These are phyloP conservation scores for Apomyelois bistriatella DNA, from an alignment of 2,888 invertebrate genomes.

Conservation along the genomic window DNA sequence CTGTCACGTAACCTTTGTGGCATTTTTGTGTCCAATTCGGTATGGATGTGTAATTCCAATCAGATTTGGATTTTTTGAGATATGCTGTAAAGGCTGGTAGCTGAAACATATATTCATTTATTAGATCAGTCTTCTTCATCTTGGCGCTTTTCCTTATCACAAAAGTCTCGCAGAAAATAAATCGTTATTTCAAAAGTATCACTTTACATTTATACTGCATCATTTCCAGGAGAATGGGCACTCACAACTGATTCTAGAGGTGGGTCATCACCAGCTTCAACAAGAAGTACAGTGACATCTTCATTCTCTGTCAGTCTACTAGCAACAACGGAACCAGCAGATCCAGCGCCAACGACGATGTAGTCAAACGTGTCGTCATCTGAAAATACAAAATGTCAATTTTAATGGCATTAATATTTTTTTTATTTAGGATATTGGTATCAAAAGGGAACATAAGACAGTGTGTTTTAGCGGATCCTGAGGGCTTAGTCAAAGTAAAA, in stretches of 20 bases:
- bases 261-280: conserved; percentile 31
- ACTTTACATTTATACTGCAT: too few relatives aligned
- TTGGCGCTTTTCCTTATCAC: too few relatives aligned
- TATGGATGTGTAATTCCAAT: conserved; percentile 33
- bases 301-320: conserved; percentile 24
- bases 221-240: not conserved
- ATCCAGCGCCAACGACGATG: conserved; percentile 39
- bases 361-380: conserved; percentile 33
- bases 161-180: too few relatives aligned
- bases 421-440: too few relatives aligned
- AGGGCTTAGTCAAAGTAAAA: too few relatives aligned
- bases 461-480: too few relatives aligned
- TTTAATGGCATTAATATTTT: too few relatives aligned
- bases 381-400: conserved; percentile 13
- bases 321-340: conserved; percentile 34
- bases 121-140: too few relatives aligned
- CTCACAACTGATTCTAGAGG: conserved; percentile 26
- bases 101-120: conserved; percentile 24
- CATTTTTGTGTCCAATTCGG: conserved; percentile 10
- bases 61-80: conserved; percentile 19
- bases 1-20: not conserved
- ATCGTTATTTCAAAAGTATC: not conserved
- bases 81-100: conserved; percentile 21
- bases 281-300: conserved; percentile 22
- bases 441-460: too few relatives aligned